Conservation (phyloP, 1,140 invertebrate species). For the Pristionchus pacificus region DNA sequence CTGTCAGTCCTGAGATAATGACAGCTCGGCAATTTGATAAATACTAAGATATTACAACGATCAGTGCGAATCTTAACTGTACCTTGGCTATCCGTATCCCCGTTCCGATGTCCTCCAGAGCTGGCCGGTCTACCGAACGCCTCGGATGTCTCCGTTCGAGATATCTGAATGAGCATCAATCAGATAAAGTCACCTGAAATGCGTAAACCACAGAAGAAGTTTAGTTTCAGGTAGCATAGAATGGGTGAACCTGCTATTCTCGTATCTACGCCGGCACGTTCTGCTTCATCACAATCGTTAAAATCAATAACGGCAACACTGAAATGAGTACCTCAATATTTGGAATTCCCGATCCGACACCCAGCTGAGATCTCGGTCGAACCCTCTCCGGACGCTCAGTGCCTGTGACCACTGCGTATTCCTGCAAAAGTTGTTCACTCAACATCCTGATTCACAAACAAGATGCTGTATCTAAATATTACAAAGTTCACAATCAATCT, state of each 20-base stretch:
- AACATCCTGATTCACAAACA: no score
- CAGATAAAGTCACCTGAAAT: not conserved
- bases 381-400: not conserved
- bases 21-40: no score
- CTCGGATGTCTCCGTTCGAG: not conserved
- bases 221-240: no score
- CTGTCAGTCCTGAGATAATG: slow-evolving; percentile 4
- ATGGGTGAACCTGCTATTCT: no score
- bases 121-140: not conserved
- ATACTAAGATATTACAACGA: no score
- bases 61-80: not conserved
- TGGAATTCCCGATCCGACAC: not conserved
- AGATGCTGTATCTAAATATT: no score
- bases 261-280: no score
- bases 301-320: not conserved
- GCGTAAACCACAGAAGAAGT: no score
- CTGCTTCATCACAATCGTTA: no score
- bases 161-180: not conserved
- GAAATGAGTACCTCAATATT: not conserved
- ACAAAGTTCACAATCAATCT: not conserved
- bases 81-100: not conserved
- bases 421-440: no score
- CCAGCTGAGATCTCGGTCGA: not conserved
- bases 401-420: slow-evolving; percentile 9
- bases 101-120: not conserved